phyloP scores from a whole-genome alignment of 2,113 vertebrate genomes.

The Sinocyclocheilus anshuiensis region DNA sequence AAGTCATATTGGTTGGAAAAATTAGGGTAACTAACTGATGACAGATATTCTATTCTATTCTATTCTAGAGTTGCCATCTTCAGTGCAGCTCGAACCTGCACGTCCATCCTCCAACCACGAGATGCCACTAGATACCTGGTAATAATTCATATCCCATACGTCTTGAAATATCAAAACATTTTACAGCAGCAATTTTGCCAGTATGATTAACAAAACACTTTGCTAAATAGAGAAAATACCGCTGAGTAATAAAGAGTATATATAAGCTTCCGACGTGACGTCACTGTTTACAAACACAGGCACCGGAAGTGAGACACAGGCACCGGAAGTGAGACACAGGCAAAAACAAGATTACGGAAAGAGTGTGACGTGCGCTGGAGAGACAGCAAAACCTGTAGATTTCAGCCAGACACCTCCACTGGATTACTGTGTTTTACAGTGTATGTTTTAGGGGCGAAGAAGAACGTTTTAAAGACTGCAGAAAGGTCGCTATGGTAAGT shows the following conservation, averaged over 20 bases:
- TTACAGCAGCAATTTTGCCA: background rate
- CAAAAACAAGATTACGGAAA: slow-evolving; percentile 45
- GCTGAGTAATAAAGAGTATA: background rate
- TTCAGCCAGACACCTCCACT: background rate
- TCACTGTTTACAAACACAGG: slow-evolving; percentile 46
- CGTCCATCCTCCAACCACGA: slow-evolving; percentile 26
- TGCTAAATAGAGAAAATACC: background rate
- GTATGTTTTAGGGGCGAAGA: background rate
- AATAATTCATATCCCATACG: background rate
- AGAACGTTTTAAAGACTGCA: background rate
- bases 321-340: slow-evolving; percentile 47
- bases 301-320: slow-evolving; percentile 45
- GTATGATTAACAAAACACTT: background rate
- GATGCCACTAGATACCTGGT: background rate
- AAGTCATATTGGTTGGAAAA: background rate
- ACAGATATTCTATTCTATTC: background rate
- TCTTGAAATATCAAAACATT: background rate
- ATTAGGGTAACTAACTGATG: background rate
- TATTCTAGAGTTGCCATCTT: background rate
- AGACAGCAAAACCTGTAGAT: background rate
- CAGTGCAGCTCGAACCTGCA: background rate
- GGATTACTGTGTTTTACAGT: background rate
- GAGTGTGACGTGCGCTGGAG: background rate
- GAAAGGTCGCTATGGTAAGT: background rate
- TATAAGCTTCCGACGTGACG: background rate